Evolutionary conservation across 2,797 vertebrate genomes (phyloP).

Genomic region (Neopelma chrysocephalum): DNA sequence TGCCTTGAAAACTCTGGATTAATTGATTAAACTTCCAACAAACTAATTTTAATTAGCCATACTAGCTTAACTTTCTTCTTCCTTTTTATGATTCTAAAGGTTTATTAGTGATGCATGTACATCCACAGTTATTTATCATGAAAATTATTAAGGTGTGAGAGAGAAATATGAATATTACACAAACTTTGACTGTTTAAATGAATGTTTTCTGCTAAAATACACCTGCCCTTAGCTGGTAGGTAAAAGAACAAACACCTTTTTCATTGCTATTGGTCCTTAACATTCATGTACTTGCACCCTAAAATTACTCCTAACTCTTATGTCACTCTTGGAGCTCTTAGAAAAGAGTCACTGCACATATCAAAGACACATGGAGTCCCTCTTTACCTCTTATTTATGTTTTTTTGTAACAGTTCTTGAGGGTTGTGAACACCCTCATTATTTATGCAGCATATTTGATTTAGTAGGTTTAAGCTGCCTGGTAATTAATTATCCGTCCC

Average conservation of each 20-base stretch:
- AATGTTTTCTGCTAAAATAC: background rate
- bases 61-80: conserved; percentile 43
- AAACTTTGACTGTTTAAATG: background rate
- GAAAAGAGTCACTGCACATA: background rate
- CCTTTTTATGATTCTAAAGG: conserved; percentile 3
- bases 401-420: background rate
- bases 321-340: background rate
- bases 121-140: background rate
- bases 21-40: conserved; percentile 58
- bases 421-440: background rate
- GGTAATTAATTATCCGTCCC: background rate
- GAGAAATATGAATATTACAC: background rate
- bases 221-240: background rate
- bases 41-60: conserved; percentile 60
- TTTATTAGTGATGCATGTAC: conserved; percentile 10
- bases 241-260: background rate
- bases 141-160: background rate
- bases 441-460: background rate
- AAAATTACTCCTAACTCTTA: background rate
- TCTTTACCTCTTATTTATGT: background rate
- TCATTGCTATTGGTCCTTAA: background rate
- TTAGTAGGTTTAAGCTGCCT: background rate
- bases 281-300: background rate
- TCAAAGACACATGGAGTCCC: background rate
- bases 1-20: conserved; percentile 57